These are phyloP conservation scores for Phrynocephalus versicolor DNA, from an alignment of 2,113 vertebrate genomes.

Conservation along the genomic window DNA sequence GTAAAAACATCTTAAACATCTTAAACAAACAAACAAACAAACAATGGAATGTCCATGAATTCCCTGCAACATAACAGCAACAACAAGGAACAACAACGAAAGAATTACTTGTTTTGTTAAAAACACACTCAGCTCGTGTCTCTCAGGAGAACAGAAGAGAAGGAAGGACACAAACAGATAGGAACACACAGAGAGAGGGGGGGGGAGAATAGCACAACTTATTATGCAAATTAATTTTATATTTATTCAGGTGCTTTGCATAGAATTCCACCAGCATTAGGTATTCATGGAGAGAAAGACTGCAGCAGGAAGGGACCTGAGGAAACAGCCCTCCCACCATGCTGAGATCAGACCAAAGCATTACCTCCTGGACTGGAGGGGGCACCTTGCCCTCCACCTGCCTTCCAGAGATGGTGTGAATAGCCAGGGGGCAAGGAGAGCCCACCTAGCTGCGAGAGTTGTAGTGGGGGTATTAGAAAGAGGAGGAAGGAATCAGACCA, in stretches of 20 bases:
- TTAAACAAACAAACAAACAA: too few relatives aligned
- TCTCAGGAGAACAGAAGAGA: neutral
- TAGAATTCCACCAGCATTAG: conserved; percentile 18
- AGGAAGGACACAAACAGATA: too few relatives aligned
- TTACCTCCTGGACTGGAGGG: neutral
- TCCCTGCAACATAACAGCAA: neutral
- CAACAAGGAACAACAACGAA: neutral
- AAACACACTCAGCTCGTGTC: neutral
- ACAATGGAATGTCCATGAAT: too few relatives aligned
- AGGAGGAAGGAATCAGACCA: neutral
- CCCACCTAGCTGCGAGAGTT: too few relatives aligned
- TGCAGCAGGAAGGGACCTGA: neutral
- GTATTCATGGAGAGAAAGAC: neutral
- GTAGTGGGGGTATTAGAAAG: neutral
- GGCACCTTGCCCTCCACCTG: neutral
- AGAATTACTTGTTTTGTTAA: neutral
- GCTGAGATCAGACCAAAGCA: neutral
- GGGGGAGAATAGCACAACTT: conserved; percentile 17
- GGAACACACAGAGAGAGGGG: too few relatives aligned
- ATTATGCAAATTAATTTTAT: conserved; percentile 31
- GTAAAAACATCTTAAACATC: too few relatives aligned
- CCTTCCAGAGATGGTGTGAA: neutral
- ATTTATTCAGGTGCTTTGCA: conserved; percentile 35
- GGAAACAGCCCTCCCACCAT: too few relatives aligned
- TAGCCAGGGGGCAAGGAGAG: too few relatives aligned